These are phyloP conservation scores for Synergus gifuensis DNA, from an alignment of 2,888 invertebrate genomes.

Conservation along the genomic window DNA sequence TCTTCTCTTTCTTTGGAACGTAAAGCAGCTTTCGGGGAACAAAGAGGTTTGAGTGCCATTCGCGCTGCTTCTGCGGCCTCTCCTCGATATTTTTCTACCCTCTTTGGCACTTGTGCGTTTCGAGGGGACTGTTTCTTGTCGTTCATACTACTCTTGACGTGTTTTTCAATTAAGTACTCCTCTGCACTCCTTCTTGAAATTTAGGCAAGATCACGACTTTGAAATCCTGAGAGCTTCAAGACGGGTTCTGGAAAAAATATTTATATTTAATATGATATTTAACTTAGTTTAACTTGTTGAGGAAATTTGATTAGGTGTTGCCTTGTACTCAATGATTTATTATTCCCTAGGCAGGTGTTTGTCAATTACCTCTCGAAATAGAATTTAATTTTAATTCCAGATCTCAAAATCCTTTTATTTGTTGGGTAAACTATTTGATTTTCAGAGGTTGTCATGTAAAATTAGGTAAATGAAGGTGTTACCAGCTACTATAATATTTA, in stretches of 20 bases:
- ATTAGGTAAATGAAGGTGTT: too few species aligned
- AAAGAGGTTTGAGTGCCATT: slow-evolving; percentile 35
- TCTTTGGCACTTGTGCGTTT: slow-evolving; percentile 17
- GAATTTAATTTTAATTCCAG: too few species aligned
- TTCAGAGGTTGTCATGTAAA: too few species aligned
- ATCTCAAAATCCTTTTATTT: too few species aligned
- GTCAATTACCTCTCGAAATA: too few species aligned
- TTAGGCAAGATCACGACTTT: background rate
- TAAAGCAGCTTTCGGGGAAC: slow-evolving; percentile 19
- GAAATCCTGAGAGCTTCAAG: background rate
- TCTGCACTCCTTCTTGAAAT: background rate
- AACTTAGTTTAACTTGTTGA: too few species aligned
- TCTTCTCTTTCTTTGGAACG: background rate
- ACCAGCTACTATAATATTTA: too few species aligned
- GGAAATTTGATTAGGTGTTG: background rate
- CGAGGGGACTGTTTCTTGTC: slow-evolving; percentile 3
- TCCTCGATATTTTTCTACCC: slow-evolving; percentile 22
- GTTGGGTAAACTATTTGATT: too few species aligned
- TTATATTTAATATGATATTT: too few species aligned
- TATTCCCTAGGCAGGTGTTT: too few species aligned
- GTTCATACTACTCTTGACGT: slow-evolving; percentile 4
- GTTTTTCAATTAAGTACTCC: slow-evolving; percentile 30
- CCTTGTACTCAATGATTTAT: too few species aligned
- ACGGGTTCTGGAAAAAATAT: background rate
- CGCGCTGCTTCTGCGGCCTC: slow-evolving; percentile 24